These are phyloP conservation scores for Axea sp. DNA, from an alignment of 2,888 invertebrate species.

Conservation along the genomic window DNA sequence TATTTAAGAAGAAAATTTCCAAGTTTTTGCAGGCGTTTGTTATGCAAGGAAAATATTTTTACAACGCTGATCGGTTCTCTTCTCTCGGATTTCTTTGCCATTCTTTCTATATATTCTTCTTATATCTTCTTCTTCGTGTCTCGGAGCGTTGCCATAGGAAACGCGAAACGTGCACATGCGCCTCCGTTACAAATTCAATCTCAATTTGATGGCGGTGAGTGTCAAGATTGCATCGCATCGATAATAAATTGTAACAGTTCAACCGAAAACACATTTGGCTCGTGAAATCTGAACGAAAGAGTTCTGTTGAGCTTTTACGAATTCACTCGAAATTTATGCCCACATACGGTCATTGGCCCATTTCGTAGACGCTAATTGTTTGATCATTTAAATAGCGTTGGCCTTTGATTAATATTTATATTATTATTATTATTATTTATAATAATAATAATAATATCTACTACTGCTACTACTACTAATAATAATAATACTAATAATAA, in stretches of 20 bases:
- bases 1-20: slow-evolving; percentile 12
- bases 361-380: no score
- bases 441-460: no score
- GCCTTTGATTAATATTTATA: no score
- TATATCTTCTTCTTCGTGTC: background rate
- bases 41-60: slow-evolving; percentile 28
- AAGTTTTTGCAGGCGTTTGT: slow-evolving; percentile 5
- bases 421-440: no score
- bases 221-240: slow-evolving; percentile 64
- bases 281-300: slow-evolving; percentile 56
- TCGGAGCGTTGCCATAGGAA: slow-evolving; percentile 56
- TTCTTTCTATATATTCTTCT: no score
- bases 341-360: no score
- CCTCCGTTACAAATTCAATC: slow-evolving; percentile 63
- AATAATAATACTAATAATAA: no score
- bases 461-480: no score
- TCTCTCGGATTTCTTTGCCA: no score
- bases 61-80: slow-evolving; percentile 19
- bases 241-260: slow-evolving; percentile 64
- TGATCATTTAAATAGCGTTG: no score
- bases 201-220: slow-evolving; percentile 63
- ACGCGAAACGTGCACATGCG: slow-evolving; percentile 46
- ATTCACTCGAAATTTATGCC: slow-evolving; percentile 2
- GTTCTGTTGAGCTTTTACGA: slow-evolving; percentile 28
- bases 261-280: slow-evolving; percentile 54